Evolutionary conservation across 2,797 vertebrate genomes (phyloP).

Genomic region (Alfaro cultratus): DNA sequence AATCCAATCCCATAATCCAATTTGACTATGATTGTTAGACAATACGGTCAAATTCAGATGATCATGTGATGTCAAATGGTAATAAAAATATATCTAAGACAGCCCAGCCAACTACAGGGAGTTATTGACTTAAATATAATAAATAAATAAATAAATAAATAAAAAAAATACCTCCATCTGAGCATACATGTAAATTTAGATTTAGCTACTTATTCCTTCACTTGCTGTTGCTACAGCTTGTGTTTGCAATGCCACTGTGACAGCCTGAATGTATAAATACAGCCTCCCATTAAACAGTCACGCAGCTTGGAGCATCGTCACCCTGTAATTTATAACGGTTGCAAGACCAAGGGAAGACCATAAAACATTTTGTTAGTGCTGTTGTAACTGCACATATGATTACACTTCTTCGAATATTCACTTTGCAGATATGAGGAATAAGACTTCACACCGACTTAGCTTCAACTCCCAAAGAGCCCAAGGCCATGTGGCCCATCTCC

Average conservation of each 20-base stretch:
- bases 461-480: slow-evolving; percentile 67
- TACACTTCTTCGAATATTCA: slow-evolving; percentile 57
- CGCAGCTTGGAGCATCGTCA: slow-evolving; percentile 38
- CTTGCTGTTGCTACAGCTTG: slow-evolving; percentile 34
- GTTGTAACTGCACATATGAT: slow-evolving; percentile 64
- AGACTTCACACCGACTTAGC: slow-evolving; percentile 70
- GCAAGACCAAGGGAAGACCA: slow-evolving; percentile 39
- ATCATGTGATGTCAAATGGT: neutral
- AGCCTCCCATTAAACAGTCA: slow-evolving; percentile 37
- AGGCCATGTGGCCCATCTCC: slow-evolving; percentile 74
- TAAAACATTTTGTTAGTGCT: slow-evolving; percentile 55
- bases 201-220: slow-evolving; percentile 19
- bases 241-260: slow-evolving; percentile 44
- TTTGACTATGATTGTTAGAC: neutral
- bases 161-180: neutral
- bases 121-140: neutral
- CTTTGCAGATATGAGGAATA: slow-evolving; percentile 63
- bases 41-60: neutral
- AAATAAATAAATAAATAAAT: neutral
- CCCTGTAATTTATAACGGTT: slow-evolving; percentile 22
- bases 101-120: neutral
- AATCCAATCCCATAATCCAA: neutral
- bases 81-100: neutral
- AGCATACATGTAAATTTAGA: slow-evolving; percentile 4
- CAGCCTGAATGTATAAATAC: slow-evolving; percentile 36